A percentile compares a stretch with the other conserved stretches of the same genome.
Conservation (phyloP, 2,888 invertebrate genomes). For the Protodeltote pygarga region DNA sequence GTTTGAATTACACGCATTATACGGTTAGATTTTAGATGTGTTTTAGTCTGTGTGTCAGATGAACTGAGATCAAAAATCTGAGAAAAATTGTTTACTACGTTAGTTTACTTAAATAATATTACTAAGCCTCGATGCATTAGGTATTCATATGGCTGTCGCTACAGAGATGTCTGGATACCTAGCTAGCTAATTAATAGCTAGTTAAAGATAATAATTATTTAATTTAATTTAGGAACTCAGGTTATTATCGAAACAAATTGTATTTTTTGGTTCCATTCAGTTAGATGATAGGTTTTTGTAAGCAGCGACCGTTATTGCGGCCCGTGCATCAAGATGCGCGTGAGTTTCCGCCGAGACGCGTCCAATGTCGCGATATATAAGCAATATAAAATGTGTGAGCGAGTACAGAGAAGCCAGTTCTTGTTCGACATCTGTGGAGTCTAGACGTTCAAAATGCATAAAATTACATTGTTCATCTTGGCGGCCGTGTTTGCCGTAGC, state of each 20-base stretch:
- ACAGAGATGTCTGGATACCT: background rate
- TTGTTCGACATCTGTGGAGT: slow-evolving; percentile 59
- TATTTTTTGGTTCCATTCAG: slow-evolving; percentile 55
- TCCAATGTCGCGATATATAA: slow-evolving; percentile 52
- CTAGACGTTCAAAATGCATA: slow-evolving; percentile 72
- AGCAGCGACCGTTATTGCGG: slow-evolving; percentile 70
- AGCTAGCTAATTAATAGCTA: slow-evolving; percentile 8
- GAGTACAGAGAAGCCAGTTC: slow-evolving; percentile 72
- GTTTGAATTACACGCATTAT: no score
- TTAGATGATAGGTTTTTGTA: slow-evolving; percentile 66
- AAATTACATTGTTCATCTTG: slow-evolving; percentile 69
- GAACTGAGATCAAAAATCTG: no score
- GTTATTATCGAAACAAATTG: slow-evolving; percentile 41
- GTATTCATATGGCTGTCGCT: no score
- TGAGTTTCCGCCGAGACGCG: slow-evolving; percentile 59
- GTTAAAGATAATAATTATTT: no score
- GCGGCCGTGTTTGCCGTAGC: slow-evolving; percentile 72
- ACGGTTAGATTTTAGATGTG: no score
- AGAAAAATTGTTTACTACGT: no score
- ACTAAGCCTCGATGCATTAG: no score
- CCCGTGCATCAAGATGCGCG: slow-evolving; percentile 62
- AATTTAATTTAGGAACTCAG: slow-evolving; percentile 29
- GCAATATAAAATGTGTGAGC: slow-evolving; percentile 71
- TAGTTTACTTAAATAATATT: no score
- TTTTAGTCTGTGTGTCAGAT: no score